Evolutionary conservation across 2,888 invertebrate genomes (phyloP).

Genomic region (Tanypteryx hageni): DNA sequence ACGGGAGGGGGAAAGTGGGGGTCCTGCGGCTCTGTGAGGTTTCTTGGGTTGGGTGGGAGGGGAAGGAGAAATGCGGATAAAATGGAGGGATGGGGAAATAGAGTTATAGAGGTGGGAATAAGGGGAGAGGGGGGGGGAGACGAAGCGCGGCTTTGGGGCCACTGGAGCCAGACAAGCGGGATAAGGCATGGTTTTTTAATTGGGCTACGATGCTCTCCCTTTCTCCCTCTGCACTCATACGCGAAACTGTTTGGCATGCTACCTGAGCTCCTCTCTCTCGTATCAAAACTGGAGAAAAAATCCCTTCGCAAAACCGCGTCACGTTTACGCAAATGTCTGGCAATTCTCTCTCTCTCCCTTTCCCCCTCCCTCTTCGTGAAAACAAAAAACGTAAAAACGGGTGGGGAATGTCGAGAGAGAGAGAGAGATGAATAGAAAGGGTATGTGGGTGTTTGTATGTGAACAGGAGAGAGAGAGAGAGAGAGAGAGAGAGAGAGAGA

Average conservation of each 20-base stretch:
- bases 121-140: neutral
- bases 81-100: neutral
- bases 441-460: neutral
- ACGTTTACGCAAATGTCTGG: neutral
- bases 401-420: neutral
- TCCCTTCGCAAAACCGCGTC: neutral
- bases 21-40: neutral
- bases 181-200: slow-evolving; percentile 53
- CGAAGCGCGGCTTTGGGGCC: neutral
- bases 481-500: neutral
- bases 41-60: neutral
- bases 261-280: neutral
- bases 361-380: neutral
- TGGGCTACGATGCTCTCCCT: slow-evolving; percentile 24
- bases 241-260: slow-evolving; percentile 44
- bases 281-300: slow-evolving; percentile 18
- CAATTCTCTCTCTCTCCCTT: neutral
- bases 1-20: neutral
- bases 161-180: neutral
- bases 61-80: neutral
- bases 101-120: neutral
- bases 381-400: neutral
- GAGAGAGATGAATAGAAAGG: neutral
- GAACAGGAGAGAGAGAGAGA: neutral
- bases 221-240: slow-evolving; percentile 1